phyloP scores from a whole-genome alignment of 2,113 vertebrate species.

The Daubentonia madagascariensis region DNA sequence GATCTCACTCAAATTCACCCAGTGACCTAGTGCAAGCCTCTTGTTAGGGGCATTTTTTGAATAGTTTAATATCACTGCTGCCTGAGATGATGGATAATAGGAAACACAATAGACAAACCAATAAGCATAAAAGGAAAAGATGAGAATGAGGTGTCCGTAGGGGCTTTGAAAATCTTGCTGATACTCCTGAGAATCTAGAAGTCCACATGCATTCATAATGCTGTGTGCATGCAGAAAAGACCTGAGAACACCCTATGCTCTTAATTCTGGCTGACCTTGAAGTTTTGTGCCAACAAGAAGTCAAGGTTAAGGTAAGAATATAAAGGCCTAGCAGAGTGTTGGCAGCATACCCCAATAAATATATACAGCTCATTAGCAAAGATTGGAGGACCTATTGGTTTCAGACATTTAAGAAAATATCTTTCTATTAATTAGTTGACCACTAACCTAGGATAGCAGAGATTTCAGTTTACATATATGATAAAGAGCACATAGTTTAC shows the following conservation, averaged over 20 bases:
- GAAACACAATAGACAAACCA: background rate
- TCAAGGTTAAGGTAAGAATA: background rate
- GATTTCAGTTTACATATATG: background rate
- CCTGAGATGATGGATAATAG: background rate
- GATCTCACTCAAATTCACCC: background rate
- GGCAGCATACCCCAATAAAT: background rate
- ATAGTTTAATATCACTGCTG: background rate
- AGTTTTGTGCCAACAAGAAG: background rate
- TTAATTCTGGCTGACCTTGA: background rate
- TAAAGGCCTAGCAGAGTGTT: background rate
- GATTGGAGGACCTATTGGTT: background rate
- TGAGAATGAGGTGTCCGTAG: background rate
- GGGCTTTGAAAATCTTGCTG: background rate
- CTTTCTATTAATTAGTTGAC: background rate
- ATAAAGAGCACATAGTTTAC: too few species aligned
- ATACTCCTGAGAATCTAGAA: background rate
- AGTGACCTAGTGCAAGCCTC: background rate
- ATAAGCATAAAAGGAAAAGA: background rate
- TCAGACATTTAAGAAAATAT: background rate
- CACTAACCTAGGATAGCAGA: background rate
- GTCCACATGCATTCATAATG: too few species aligned
- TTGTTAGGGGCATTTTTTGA: background rate
- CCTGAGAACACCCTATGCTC: background rate
- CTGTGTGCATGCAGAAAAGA: background rate
- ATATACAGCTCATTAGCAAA: background rate